Conservation (phyloP, 1,140 invertebrate genomes). For the Melitaea cinxia region DNA sequence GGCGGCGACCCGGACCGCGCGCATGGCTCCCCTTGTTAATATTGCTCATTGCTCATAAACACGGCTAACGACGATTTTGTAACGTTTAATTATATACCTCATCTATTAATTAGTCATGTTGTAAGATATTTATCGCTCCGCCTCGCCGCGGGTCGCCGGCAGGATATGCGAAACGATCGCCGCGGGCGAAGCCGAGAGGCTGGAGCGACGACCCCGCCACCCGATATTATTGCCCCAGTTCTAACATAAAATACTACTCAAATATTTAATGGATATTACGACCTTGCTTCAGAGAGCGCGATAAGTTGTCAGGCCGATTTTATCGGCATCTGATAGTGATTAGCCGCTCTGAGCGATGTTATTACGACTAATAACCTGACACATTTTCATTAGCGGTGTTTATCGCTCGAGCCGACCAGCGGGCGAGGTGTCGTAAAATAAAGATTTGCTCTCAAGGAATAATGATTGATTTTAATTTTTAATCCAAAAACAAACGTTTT, state of each 20-base stretch:
- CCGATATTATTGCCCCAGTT: constrained; percentile 11
- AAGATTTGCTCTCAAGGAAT: no score
- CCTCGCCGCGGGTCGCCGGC: neutral
- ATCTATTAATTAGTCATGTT: neutral
- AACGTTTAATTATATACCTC: neutral
- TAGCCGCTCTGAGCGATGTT: neutral
- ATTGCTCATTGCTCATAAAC: no score
- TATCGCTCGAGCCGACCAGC: no score
- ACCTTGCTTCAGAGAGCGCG: neutral
- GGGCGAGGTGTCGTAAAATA: no score
- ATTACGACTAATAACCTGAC: neutral
- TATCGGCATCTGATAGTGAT: neutral
- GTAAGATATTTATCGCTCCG: neutral
- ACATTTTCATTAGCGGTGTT: neutral
- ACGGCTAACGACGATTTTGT: neutral
- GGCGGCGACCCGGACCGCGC: no score
- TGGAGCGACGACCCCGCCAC: constrained; percentile 15
- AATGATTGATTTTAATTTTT: no score
- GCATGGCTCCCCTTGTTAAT: no score
- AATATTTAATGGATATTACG: constrained; percentile 3
- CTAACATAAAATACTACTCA: constrained; percentile 20
- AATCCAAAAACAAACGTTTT: no score
- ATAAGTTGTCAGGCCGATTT: neutral
- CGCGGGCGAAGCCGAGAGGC: constrained; percentile 13
- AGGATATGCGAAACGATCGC: constrained; percentile 15